Conservation (phyloP, 2,888 invertebrate genomes). For the Chymomyza caudatula region DNA sequence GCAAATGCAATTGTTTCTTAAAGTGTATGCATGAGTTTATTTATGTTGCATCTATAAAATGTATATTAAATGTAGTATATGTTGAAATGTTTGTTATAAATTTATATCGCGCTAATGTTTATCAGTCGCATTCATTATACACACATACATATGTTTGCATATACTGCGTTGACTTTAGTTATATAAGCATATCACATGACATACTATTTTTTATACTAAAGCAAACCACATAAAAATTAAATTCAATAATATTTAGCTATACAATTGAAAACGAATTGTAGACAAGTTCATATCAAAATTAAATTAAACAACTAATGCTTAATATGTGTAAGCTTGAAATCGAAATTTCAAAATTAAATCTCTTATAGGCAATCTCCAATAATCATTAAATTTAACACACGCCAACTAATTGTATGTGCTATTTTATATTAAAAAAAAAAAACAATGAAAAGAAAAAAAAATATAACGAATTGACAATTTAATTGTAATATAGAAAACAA, state of each 20-base stretch:
- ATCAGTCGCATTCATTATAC: background rate
- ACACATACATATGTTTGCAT: constrained; percentile 14
- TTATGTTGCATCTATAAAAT: constrained; percentile 53
- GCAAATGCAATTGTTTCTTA: background rate
- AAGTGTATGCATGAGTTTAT: background rate
- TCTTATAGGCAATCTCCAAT: constrained; percentile 62
- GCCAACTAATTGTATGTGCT: constrained; percentile 56
- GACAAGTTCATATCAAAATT: constrained; percentile 56
- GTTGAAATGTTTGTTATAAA: constrained; percentile 59
- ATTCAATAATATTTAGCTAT: background rate
- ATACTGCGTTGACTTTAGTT: constrained; percentile 63
- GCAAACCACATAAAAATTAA: background rate
- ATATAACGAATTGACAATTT: constrained; percentile 21
- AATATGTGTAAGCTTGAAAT: constrained; percentile 39
- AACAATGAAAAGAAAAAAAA: constrained; percentile 20
- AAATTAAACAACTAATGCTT: background rate
- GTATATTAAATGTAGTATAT: constrained; percentile 52
- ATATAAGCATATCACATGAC: constrained; percentile 59
- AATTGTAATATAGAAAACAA: constrained; percentile 34
- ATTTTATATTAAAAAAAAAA: constrained; percentile 44
- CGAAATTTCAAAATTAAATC: constrained; percentile 28
- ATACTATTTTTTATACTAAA: constrained; percentile 38
- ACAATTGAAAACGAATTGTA: constrained; percentile 8
- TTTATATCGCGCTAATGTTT: background rate
- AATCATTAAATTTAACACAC: constrained; percentile 37